phyloP scores from a whole-genome alignment of 2,797 vertebrate genomes.

The Ammospiza maritima region DNA sequence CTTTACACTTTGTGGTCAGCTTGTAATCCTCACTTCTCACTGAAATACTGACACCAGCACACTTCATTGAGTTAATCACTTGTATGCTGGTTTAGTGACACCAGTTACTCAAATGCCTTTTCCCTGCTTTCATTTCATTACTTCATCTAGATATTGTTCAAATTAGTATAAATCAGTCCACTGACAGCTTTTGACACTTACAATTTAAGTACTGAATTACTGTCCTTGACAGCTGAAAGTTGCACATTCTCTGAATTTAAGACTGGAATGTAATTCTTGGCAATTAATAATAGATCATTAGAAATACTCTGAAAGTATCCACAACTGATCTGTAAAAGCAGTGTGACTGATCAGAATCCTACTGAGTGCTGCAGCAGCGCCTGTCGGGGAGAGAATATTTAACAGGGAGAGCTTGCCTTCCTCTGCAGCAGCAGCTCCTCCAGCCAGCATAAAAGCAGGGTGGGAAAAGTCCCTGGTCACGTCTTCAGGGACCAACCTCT shows the following conservation, averaged over 20 bases:
- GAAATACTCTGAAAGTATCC: constrained; percentile 42
- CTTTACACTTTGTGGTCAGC: background rate
- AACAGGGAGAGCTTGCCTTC: background rate
- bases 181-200: constrained; percentile 18
- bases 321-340: background rate
- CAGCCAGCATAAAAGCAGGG: background rate
- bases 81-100: background rate
- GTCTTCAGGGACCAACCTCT: background rate
- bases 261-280: constrained; percentile 30
- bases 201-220: constrained; percentile 22
- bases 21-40: background rate
- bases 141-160: constrained; percentile 5
- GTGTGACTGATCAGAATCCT: background rate
- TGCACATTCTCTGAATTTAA: constrained; percentile 38
- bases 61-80: background rate
- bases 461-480: background rate
- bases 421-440: background rate
- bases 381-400: background rate
- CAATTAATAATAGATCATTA: constrained; percentile 62
- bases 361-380: background rate
- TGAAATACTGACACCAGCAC: background rate
- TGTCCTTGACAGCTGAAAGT: constrained; percentile 39
- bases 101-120: background rate
- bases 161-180: constrained; percentile 41
- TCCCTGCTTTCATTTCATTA: constrained; percentile 5